These are phyloP conservation scores for Coilia nasus DNA, from an alignment of 2,797 vertebrate species.

Conservation along the genomic window DNA sequence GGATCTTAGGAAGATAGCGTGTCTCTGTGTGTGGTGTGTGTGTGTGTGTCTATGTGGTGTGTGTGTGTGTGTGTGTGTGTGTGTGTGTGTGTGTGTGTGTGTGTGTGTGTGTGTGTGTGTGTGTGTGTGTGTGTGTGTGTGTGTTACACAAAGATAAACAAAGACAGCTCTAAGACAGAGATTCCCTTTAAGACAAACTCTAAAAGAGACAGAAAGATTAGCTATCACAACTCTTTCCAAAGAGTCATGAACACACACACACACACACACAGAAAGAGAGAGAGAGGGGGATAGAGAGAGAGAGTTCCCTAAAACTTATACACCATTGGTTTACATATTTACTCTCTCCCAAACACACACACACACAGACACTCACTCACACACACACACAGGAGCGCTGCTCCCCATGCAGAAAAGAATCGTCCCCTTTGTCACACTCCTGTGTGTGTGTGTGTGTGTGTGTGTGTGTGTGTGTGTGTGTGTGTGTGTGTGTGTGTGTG, in stretches of 20 bases:
- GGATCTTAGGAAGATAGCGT: not conserved
- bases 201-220: too few species aligned
- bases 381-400: not conserved
- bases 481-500: too few species aligned
- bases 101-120: not conserved
- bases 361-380: slow-evolving; percentile 6
- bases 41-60: too few species aligned
- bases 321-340: not conserved
- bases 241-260: not conserved
- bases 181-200: too few species aligned
- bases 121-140: not conserved
- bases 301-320: too few species aligned
- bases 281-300: too few species aligned
- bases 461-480: too few species aligned
- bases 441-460: too few species aligned
- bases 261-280: too few species aligned
- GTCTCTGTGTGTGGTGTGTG: slow-evolving; percentile 19
- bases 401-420: not conserved
- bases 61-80: slow-evolving; percentile 27
- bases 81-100: not conserved
- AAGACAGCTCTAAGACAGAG: not conserved
- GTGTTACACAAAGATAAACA: not conserved
- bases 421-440: not conserved
- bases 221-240: too few species aligned
- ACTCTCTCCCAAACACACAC: not conserved